phyloP scores from a whole-genome alignment of 2,797 vertebrate species.

The Cossypha polioptera region DNA sequence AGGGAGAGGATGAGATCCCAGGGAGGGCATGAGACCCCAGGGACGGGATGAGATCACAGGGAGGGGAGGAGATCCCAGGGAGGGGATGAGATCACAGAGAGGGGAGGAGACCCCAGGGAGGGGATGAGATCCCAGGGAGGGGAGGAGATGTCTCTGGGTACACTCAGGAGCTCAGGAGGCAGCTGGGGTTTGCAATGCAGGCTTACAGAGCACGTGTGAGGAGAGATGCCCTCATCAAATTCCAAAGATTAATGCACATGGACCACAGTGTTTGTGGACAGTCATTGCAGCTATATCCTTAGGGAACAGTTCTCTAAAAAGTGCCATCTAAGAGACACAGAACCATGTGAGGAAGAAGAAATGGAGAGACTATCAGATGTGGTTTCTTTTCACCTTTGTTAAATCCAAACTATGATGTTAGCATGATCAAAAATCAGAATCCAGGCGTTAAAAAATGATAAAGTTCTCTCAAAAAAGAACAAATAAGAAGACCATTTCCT shows the following conservation, averaged over 20 bases:
- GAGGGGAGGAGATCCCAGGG: too few species aligned
- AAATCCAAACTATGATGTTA: not conserved
- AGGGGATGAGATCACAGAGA: too few species aligned
- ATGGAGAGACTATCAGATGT: not conserved
- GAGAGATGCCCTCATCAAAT: fast-evolving
- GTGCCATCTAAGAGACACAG: not conserved
- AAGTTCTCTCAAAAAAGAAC: not conserved
- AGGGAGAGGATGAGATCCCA: too few species aligned
- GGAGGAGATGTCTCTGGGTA: too few species aligned
- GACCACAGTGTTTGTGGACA: not conserved
- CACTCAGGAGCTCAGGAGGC: not conserved
- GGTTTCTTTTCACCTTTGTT: not conserved
- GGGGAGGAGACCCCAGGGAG: too few species aligned
- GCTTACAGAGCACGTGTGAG: fast-evolving
- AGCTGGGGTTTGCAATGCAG: fast-evolving
- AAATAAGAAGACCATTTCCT: not conserved
- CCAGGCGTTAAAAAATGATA: fast-evolving
- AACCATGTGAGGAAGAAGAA: not conserved
- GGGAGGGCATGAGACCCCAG: too few species aligned
- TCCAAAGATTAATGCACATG: not conserved
- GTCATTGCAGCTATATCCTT: not conserved
- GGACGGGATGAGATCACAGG: too few species aligned
- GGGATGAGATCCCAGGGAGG: too few species aligned
- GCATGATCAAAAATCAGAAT: not conserved
- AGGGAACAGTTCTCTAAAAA: not conserved